These are phyloP conservation scores for Trachelus stipa DNA, from an alignment of 2,888 invertebrate species.

Conservation along the genomic window DNA sequence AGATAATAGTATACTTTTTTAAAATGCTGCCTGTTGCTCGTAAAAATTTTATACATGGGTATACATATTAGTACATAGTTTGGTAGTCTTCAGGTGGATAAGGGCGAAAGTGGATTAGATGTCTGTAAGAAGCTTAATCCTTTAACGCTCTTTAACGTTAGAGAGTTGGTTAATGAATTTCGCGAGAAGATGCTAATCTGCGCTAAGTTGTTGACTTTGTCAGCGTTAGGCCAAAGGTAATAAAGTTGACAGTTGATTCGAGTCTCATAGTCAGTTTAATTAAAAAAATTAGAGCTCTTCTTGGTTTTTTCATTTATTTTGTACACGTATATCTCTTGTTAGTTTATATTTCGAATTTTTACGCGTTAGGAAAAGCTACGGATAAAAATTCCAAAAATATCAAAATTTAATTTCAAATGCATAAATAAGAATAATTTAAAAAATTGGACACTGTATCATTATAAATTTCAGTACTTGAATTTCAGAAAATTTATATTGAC, in stretches of 20 bases:
- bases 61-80: neutral
- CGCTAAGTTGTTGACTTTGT: neutral
- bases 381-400: too few relatives aligned
- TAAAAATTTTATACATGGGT: neutral
- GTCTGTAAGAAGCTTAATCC: neutral
- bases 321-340: neutral
- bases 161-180: neutral
- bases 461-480: neutral
- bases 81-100: neutral
- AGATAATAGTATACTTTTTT: neutral
- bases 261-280: neutral
- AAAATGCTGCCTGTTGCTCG: neutral
- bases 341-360: neutral
- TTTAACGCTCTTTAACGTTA: neutral
- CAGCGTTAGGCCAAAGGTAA: neutral
- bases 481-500: neutral
- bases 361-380: neutral
- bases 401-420: neutral
- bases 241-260: neutral
- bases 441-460: neutral
- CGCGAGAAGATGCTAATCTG: neutral
- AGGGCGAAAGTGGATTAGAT: neutral
- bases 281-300: neutral
- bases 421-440: neutral
- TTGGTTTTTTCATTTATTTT: neutral